Percentiles rank a stretch among this genome's conserved stretches.
phyloP scores from a whole-genome alignment of 2,888 invertebrate genomes.

The Drosophila suboccidentalis region DNA sequence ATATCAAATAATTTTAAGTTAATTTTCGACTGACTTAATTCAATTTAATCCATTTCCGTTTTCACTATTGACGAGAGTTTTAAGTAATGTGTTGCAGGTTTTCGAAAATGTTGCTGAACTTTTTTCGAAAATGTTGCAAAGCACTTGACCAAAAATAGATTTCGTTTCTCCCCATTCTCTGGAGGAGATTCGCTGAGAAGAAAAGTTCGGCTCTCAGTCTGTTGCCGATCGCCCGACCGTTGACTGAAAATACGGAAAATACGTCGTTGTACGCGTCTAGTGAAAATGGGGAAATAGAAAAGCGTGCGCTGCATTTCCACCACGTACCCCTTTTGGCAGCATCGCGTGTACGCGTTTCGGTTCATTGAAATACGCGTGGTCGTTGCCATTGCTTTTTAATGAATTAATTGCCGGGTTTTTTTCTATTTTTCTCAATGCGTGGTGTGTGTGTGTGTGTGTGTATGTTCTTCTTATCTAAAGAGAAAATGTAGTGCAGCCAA shows the following conservation, averaged over 20 bases:
- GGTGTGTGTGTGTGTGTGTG: constrained; percentile 23
- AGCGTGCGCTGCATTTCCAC: constrained; percentile 55
- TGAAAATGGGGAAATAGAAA: constrained; percentile 60
- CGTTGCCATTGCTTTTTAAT: constrained; percentile 70
- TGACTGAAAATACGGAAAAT: constrained; percentile 38
- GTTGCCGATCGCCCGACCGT: constrained; percentile 61
- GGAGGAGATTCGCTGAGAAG: constrained; percentile 30
- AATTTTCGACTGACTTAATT: constrained; percentile 19
- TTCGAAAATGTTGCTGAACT: constrained; percentile 66
- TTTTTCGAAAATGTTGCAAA: constrained; percentile 53
- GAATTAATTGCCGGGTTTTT: constrained; percentile 71
- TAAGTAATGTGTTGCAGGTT: constrained; percentile 23
- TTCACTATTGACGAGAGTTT: constrained; percentile 11
- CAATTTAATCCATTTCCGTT: constrained; percentile 35
- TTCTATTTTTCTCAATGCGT: constrained; percentile 1
- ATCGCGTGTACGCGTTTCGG: constrained; percentile 45
- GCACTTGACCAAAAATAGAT: constrained; percentile 72
- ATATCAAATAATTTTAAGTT: constrained; percentile 35
- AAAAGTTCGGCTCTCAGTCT: constrained; percentile 55
- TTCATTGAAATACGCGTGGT: constrained; percentile 69
- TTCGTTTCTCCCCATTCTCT: constrained; percentile 22
- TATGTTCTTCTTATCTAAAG: constrained; percentile 42
- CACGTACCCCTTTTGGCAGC: constrained; percentile 17
- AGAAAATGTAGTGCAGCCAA: constrained; percentile 69
- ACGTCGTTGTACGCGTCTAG: constrained; percentile 7